Evolutionary conservation across 92 coral and sea anemone species (phyloP), one percentile per base, ranked within the genome.

Genomic region (Micromussa lordhowensis): DNA sequence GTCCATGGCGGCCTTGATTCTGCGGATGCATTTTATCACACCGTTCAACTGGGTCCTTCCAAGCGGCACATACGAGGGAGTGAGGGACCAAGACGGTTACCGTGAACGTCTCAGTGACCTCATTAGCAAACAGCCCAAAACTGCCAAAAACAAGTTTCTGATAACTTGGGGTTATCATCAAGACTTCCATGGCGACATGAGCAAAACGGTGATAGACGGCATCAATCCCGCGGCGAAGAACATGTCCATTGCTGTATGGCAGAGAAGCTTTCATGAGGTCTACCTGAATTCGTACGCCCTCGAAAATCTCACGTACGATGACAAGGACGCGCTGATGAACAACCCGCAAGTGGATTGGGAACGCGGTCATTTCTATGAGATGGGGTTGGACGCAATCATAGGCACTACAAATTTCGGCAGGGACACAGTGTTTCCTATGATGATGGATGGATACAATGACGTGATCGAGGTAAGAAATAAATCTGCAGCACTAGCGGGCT

Each of bases 21-120:
- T 90, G 59, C n/a, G 31, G 36, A 90, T 90, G 93, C 68, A 90
- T 44, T 90, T 90, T 64, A 90, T 79, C 87, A 90, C 92, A 3
- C 89, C 92, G 1, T 79, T 90, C 54, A 74, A 69, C 76, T 90
- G 92, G 92, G 12, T 4, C 32, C 92, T 90, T 24, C 92, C 92
- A 34, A 88, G 87, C 48, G 91, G 91, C 36, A 8, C 1, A 6
- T 88, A 58, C 79, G 11, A 68, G 28, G 91, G 91, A 59, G 91
- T 88, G 36, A 32, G 87, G 49, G 59, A 36, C 77, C 24, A 40
- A 75, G 78, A 59, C 30, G 83, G 0, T 1, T 88, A 82, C 26
- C 92, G 68, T 14, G 19, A 35, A 28, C 88, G 92, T 24, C 82
- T 89, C n/a, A 77, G 30, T 18, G 35, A 77, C 9, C 73, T 89